Conservation (phyloP, 2,888 invertebrate genomes). For the Meganola albula region DNA sequence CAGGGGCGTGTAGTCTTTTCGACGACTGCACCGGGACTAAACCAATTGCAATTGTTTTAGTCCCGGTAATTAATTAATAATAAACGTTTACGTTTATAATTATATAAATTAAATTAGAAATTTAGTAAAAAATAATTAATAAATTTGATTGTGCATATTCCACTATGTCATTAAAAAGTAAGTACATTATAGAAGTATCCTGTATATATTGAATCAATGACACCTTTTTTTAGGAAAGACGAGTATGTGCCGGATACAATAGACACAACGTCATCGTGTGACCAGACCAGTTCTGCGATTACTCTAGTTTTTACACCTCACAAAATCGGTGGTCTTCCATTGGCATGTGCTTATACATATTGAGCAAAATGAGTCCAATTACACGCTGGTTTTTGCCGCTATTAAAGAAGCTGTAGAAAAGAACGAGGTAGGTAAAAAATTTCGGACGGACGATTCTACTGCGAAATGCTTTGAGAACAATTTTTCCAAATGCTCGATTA, state of each 20-base stretch:
- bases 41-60: too few species aligned
- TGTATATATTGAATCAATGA: too few species aligned
- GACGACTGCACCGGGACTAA: constrained; percentile 15
- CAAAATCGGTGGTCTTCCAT: constrained; percentile 13
- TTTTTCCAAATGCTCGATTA: constrained; percentile 14
- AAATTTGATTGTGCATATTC: too few species aligned
- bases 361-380: constrained; percentile 9
- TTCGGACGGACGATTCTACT: constrained; percentile 14
- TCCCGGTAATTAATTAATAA: too few species aligned
- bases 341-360: constrained; percentile 6
- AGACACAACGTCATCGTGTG: constrained; percentile 11
- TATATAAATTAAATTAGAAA: too few species aligned
- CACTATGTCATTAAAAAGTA: too few species aligned
- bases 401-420: constrained; percentile 16
- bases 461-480: constrained; percentile 16
- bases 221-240: too few species aligned
- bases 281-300: constrained; percentile 8
- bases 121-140: too few species aligned
- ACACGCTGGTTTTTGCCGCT: constrained; percentile 8
- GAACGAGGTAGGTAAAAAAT: constrained; percentile 7
- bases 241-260: too few species aligned
- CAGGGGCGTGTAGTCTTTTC: constrained; percentile 19
- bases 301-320: constrained; percentile 7
- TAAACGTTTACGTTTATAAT: too few species aligned
- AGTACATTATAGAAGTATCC: too few species aligned